Evolutionary conservation across 1,140 invertebrate genomes (phyloP).

Genomic region (Capitella teleta): DNA sequence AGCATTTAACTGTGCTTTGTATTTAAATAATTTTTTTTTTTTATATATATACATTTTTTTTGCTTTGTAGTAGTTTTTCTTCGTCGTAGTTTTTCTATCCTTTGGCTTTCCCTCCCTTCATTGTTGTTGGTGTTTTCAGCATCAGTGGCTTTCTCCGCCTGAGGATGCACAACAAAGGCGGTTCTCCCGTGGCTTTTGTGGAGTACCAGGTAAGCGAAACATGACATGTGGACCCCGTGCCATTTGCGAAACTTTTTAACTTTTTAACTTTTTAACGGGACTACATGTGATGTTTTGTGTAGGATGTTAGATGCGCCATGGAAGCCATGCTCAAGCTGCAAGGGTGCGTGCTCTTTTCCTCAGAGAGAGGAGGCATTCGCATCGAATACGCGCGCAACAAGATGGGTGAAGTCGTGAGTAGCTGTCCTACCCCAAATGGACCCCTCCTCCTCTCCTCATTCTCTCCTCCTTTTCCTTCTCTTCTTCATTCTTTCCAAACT

Average conservation of each 20-base stretch:
- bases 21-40: too few species aligned
- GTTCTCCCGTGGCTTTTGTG: constrained; percentile 86
- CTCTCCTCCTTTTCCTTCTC: too few species aligned
- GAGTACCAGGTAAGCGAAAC: constrained; percentile 61
- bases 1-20: too few species aligned
- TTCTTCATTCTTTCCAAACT: too few species aligned
- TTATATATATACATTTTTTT: too few species aligned
- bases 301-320: constrained; percentile 74
- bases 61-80: too few species aligned
- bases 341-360: constrained; percentile 85
- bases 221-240: neutral
- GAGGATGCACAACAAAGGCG: constrained; percentile 90
- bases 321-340: constrained; percentile 83
- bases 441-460: too few species aligned
- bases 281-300: neutral
- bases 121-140: constrained; percentile 47
- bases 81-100: too few species aligned
- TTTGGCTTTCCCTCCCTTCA: constrained; percentile 10
- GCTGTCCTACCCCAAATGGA: too few species aligned
- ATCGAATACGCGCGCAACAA: constrained; percentile 98
- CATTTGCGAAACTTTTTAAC: neutral
- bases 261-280: neutral
- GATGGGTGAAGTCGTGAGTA: constrained; percentile 68
- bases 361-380: constrained; percentile 86
- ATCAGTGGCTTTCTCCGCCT: constrained; percentile 93